Percentiles rank a stretch among this genome's conserved stretches.
Evolutionary conservation across 2,797 vertebrate genomes (phyloP).

Genomic region (Enteromius trimaculatus): DNA sequence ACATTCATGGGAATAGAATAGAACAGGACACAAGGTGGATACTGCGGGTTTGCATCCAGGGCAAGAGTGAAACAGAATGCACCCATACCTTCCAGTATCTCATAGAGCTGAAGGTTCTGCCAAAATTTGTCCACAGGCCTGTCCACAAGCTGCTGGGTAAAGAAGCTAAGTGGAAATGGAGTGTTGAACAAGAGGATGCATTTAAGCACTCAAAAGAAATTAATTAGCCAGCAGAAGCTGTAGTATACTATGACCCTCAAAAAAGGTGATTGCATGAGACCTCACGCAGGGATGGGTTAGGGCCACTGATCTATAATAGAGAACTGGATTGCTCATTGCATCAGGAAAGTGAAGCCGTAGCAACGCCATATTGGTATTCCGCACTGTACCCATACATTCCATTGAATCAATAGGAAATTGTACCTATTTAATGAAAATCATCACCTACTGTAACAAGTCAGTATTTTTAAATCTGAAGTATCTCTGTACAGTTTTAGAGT

Average conservation of each 20-base stretch:
- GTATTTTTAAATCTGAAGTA: too few species aligned
- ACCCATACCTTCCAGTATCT: not conserved
- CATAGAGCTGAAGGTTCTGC: not conserved
- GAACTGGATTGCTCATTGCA: too few species aligned
- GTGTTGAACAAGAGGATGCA: not conserved
- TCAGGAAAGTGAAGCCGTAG: too few species aligned
- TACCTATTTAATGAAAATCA: too few species aligned
- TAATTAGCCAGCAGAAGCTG: not conserved
- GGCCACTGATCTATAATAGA: not conserved
- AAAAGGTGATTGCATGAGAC: not conserved
- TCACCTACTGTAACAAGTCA: too few species aligned
- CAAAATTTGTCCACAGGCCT: not conserved
- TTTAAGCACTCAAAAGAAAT: not conserved
- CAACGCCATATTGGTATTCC: too few species aligned
- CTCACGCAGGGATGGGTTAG: not conserved
- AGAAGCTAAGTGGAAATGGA: not conserved
- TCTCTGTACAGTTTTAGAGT: too few species aligned
- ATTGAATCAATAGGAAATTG: too few species aligned
- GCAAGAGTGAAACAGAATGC: not conserved
- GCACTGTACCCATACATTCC: too few species aligned
- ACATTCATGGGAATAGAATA: not conserved
- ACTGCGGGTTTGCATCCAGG: not conserved
- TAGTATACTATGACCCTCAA: not conserved
- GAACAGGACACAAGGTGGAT: not conserved
- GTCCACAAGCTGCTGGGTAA: not conserved